Evolutionary conservation across 2,888 invertebrate species (phyloP).

Genomic region (Thalpophila matura): DNA sequence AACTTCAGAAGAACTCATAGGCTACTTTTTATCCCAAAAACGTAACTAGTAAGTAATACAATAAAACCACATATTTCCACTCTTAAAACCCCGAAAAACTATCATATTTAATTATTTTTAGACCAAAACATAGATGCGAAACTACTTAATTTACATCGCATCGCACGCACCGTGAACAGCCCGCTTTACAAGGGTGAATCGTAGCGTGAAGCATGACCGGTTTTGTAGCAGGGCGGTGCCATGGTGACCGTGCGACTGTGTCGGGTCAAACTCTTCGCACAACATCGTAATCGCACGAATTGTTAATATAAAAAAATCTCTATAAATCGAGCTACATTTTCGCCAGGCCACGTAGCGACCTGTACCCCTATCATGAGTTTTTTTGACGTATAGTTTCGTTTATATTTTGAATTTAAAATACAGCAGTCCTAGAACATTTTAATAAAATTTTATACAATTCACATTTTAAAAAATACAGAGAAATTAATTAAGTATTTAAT

Average conservation of each 20-base stretch:
- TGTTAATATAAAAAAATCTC: conserved; percentile 5
- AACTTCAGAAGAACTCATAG: too few relatives aligned
- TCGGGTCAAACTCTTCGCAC: conserved; percentile 32
- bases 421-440: too few relatives aligned
- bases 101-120: not conserved
- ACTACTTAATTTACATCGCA: conserved; percentile 4
- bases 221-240: conserved; percentile 60
- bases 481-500: too few relatives aligned
- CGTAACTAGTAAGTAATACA: too few relatives aligned
- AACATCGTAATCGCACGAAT: not conserved
- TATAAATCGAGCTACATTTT: conserved; percentile 13
- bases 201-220: conserved; percentile 60
- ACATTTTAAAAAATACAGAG: too few relatives aligned
- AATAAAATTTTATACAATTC: too few relatives aligned
- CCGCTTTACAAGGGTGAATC: conserved; percentile 61
- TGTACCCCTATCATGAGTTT: too few relatives aligned
- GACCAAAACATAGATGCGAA: not conserved
- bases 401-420: too few relatives aligned
- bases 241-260: conserved; percentile 62
- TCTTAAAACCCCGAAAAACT: not conserved
- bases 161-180: conserved; percentile 52
- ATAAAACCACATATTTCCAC: too few relatives aligned
- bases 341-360: not conserved
- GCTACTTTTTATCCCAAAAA: too few relatives aligned
- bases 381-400: too few relatives aligned